Evolutionary conservation across 2,797 vertebrate species (phyloP).

Genomic region (Cossypha dichroa): DNA sequence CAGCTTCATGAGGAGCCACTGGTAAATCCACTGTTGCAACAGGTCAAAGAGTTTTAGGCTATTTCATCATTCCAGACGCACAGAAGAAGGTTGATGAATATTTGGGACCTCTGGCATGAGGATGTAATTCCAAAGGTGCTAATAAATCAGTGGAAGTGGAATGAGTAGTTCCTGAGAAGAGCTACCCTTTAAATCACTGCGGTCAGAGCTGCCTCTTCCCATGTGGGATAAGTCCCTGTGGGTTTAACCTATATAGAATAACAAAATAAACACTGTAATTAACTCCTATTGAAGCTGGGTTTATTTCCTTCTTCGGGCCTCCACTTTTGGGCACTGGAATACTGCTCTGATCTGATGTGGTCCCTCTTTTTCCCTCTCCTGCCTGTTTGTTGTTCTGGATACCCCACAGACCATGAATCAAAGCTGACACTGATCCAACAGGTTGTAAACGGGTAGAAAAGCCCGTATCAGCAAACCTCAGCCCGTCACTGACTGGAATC

Average conservation of each 20-base stretch:
- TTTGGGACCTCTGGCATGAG: background rate
- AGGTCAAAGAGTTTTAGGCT: background rate
- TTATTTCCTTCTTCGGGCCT: background rate
- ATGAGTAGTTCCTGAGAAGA: background rate
- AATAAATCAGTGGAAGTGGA: background rate
- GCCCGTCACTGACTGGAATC: background rate
- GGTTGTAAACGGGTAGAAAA: background rate
- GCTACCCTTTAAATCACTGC: background rate
- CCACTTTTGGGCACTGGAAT: background rate
- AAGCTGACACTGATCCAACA: background rate
- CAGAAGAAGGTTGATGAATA: background rate
- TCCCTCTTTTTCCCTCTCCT: background rate
- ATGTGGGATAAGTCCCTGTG: rapidly evolving
- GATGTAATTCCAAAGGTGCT: background rate
- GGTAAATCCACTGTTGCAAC: background rate
- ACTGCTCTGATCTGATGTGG: background rate
- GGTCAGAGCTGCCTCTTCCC: background rate
- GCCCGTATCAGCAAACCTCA: background rate
- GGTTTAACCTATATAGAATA: background rate
- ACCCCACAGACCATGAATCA: background rate
- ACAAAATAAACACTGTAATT: background rate
- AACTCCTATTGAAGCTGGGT: background rate
- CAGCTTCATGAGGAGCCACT: background rate
- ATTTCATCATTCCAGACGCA: background rate
- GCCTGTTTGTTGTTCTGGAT: background rate